Conservation (phyloP, 1,140 invertebrate genomes). For the Maniola jurtina region DNA sequence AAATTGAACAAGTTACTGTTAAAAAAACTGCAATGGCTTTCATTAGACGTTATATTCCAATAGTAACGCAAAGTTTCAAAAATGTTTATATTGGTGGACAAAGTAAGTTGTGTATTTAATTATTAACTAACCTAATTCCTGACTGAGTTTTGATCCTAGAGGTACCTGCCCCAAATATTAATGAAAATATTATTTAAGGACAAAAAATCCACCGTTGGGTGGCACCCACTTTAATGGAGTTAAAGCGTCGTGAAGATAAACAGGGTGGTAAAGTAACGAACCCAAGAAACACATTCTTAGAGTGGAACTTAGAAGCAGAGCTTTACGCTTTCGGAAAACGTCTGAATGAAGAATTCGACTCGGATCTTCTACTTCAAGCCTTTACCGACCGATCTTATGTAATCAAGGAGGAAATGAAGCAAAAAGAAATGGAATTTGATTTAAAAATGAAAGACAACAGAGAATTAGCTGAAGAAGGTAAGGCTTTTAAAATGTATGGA, state of each 20-base stretch:
- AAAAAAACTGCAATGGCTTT: slow-evolving; percentile 15
- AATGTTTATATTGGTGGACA: slow-evolving; percentile 5
- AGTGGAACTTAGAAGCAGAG: slow-evolving; percentile 95
- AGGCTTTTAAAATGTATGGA: neutral
- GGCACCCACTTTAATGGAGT: slow-evolving; percentile 60
- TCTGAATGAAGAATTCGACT: slow-evolving; percentile 90
- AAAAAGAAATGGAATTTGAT: slow-evolving; percentile 85
- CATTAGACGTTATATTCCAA: slow-evolving; percentile 8
- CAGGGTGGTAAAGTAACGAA: slow-evolving; percentile 58
- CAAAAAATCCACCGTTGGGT: slow-evolving; percentile 68
- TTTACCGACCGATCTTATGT: slow-evolving; percentile 91
- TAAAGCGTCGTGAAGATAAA: slow-evolving; percentile 59
- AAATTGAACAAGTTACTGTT: neutral
- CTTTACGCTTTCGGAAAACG: slow-evolving; percentile 92
- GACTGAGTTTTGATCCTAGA: neutral
- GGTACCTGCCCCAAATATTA: neutral
- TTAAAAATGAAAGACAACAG: slow-evolving; percentile 84
- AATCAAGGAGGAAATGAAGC: slow-evolving; percentile 83
- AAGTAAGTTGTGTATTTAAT: slow-evolving; percentile 6
- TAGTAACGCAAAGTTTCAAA: neutral
- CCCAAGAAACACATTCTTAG: slow-evolving; percentile 82
- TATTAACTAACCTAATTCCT: neutral
- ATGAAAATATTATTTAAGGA: slow-evolving; percentile 36
- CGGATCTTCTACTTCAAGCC: slow-evolving; percentile 84
- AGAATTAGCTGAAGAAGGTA: slow-evolving; percentile 84